Base-by-base conservation (phyloP, 2,888 invertebrate genomes). In the Limnephilus lunatus region DNA sequence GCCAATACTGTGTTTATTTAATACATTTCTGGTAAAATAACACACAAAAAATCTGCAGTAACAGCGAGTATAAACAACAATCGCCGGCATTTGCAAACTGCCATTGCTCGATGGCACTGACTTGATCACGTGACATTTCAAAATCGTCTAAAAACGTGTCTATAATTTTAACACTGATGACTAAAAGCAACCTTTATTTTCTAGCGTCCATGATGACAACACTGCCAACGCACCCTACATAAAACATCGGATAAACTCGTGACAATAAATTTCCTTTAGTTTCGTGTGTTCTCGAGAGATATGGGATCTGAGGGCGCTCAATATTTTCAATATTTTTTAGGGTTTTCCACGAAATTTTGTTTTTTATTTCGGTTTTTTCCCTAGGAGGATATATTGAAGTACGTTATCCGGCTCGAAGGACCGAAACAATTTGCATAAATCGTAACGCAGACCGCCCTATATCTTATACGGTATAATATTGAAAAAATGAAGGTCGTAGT, bases 251-350 rank as follows among this genome's bases (percentile, higher is more conserved):
- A 83, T 83, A 83, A 83, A 83, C 83, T 35, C 35, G 83, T 31
- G 83, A 25, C 83, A 83, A 83, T 83, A 83, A 83, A 83, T 83
- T 83, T 83, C 83, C 83, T 83, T 83, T 83, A 83, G 83, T 32
- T 83, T 35, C 83, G 83, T 83, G 83, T 83, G 83, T 83, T 83
- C 25, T 83, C 39, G 83, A 83, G 32, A 83, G 83, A 83, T 83
- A 83, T 39, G 83, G 83, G 83, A 83, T 83, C 83, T 83, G 83
- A 68, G 68, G 68, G n/a, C 25, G 68, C 68, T 68, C 68, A 25
- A 68, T 68, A 68, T 68, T 68, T 68, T 68, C 68, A 68, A 68
- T 68, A 68, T 68, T 68, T 68, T 68, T 68, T 68, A 25, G 68
- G 68, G 68, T 68, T 83, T 83, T 83, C 9, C 35, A 7, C 9